Conservation (phyloP, 2,113 vertebrate genomes). For the Pseudorectes ferrugineus region DNA sequence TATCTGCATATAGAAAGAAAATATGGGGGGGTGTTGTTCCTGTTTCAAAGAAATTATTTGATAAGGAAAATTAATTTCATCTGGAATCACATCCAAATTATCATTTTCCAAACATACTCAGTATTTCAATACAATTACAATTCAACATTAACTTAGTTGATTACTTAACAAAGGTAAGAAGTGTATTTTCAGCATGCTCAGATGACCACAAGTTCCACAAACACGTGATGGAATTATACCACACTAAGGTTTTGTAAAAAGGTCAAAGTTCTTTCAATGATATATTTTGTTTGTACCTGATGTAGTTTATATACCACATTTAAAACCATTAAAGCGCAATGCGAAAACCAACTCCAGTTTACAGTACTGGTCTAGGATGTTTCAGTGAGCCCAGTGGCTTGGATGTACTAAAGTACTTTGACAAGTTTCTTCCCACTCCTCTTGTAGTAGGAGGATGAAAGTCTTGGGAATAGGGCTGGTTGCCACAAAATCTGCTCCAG, state of each 20-base stretch:
- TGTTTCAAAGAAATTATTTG: background rate
- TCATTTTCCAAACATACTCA: background rate
- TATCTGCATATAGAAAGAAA: background rate
- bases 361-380: background rate
- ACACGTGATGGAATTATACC: background rate
- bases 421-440: background rate
- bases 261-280: background rate
- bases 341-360: background rate
- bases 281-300: background rate
- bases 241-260: background rate
- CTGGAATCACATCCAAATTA: background rate
- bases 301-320: background rate
- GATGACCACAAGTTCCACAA: background rate
- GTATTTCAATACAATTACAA: background rate
- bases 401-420: background rate
- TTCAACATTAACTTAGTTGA: background rate
- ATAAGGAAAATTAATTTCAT: background rate
- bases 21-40: accelerated
- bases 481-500: constrained; percentile 15
- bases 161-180: background rate
- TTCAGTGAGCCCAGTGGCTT: background rate
- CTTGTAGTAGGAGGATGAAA: constrained; percentile 1
- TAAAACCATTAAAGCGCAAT: background rate
- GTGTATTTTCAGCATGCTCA: background rate
- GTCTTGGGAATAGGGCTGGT: constrained; percentile 18